Evolutionary conservation across 2,888 invertebrate species (phyloP).

Genomic region (Callinectes sapidus): DNA sequence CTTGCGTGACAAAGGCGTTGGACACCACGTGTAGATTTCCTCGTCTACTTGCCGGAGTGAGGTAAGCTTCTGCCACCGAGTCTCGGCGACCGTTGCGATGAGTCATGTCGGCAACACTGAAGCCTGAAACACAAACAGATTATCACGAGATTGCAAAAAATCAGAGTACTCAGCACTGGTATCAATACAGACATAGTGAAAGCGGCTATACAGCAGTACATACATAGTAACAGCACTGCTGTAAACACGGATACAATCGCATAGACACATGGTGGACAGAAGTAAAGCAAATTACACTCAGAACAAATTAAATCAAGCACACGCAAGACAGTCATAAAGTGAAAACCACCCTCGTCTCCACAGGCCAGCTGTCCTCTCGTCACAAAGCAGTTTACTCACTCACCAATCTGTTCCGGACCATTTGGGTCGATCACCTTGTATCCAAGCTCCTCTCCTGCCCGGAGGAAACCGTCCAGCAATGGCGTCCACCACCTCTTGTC

Average conservation of each 20-base stretch:
- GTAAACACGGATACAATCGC: too few relatives aligned
- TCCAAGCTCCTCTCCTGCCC: conserved; percentile 81
- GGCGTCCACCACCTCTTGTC: conserved; percentile 54
- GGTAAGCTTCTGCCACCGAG: conserved; percentile 86
- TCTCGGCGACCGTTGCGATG: conserved; percentile 91
- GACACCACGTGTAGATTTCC: conserved; percentile 45
- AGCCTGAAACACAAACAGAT: conserved; percentile 77
- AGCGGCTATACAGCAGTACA: conserved; percentile 74
- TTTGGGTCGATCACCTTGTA: conserved; percentile 75
- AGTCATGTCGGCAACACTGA: conserved; percentile 92
- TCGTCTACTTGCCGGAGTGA: neutral
- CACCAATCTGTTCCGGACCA: conserved; percentile 60
- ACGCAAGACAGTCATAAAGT: neutral
- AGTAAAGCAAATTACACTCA: too few relatives aligned
- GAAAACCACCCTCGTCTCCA: neutral
- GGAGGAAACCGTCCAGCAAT: conserved; percentile 65
- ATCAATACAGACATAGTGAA: conserved; percentile 73
- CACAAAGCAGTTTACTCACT: too few relatives aligned
- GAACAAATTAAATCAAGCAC: neutral
- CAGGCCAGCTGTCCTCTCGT: too few relatives aligned
- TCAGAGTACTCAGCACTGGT: too few relatives aligned
- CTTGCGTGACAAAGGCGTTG: conserved; percentile 56
- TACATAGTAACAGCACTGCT: too few relatives aligned
- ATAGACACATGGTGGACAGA: too few relatives aligned
- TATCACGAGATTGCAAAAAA: neutral